Evolutionary conservation across 92 coral and sea anemone genomes (phyloP).

Genomic region (Paramuricea clavata): DNA sequence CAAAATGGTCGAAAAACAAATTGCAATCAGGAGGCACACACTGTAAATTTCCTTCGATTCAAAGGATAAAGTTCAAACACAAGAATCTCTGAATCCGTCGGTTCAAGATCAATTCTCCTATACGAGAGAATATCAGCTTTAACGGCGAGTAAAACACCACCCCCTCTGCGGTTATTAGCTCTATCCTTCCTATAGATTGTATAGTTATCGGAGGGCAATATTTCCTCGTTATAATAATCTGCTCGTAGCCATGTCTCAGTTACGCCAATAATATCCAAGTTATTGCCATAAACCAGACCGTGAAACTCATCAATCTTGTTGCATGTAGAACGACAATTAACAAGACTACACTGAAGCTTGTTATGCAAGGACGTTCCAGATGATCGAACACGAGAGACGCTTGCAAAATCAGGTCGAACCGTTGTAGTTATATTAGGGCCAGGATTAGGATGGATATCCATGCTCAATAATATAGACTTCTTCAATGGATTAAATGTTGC

Average conservation of each 20-base stretch:
- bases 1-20: too few species aligned
- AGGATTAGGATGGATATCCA: too few species aligned
- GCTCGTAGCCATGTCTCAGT: not conserved
- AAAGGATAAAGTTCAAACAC: constrained; percentile 5
- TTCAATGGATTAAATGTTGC: too few species aligned
- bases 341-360: not conserved
- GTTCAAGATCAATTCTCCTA: constrained; percentile 12
- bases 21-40: too few species aligned
- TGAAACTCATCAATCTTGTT: constrained; percentile 12
- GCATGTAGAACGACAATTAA: not conserved
- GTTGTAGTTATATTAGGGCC: too few species aligned
- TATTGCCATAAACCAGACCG: not conserved
- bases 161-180: not conserved
- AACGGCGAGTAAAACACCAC: constrained; percentile 25
- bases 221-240: not conserved
- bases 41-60: not conserved
- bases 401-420: too few species aligned
- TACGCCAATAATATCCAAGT: not conserved
- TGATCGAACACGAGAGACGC: too few species aligned
- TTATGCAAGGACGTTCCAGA: too few species aligned
- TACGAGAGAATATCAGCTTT: constrained; percentile 12
- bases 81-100: not conserved
- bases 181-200: not conserved
- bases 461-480: too few species aligned
- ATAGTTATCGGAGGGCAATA: not conserved